Evolutionary conservation across 2,888 invertebrate genomes (phyloP).

Genomic region (Oxycera nigricornis): DNA sequence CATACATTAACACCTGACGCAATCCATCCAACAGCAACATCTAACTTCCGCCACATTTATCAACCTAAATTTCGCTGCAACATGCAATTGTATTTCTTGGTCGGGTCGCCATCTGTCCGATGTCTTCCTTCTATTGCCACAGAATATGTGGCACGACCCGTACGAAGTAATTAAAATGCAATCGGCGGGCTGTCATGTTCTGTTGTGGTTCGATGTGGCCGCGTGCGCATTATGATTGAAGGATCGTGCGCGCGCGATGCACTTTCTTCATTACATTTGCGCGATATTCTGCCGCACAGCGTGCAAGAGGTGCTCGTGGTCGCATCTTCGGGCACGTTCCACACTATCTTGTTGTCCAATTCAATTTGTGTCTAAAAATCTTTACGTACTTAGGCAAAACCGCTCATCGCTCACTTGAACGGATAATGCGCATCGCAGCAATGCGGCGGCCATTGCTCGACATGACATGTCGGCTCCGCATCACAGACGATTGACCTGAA

Average conservation of each 20-base stretch:
- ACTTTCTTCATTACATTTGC: conserved; percentile 20
- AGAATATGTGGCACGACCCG: background rate
- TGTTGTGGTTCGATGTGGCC: conserved; percentile 32
- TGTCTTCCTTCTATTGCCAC: background rate
- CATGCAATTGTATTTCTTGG: conserved; percentile 4
- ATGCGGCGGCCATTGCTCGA: background rate
- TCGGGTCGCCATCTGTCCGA: conserved; percentile 1
- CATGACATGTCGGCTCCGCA: conserved; percentile 18
- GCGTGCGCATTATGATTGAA: conserved; percentile 33
- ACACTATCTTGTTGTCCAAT: conserved; percentile 29
- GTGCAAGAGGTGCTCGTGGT: no score
- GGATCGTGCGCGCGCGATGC: conserved; percentile 30
- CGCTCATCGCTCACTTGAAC: conserved; percentile 17
- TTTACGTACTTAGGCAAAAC: conserved; percentile 29
- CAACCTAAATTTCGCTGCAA: conserved; percentile 10
- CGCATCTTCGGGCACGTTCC: conserved; percentile 22
- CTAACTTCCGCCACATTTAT: conserved; percentile 22
- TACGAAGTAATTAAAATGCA: conserved; percentile 32
- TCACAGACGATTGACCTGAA: conserved; percentile 22
- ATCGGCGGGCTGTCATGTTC: conserved; percentile 32
- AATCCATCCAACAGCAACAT: background rate
- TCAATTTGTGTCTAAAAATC: conserved; percentile 31
- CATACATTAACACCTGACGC: conserved; percentile 24
- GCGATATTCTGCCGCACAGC: background rate
- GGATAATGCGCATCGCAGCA: background rate